Base-by-base conservation (phyloP, 2,888 invertebrate species). In the Hydropsyche betteni region DNA sequence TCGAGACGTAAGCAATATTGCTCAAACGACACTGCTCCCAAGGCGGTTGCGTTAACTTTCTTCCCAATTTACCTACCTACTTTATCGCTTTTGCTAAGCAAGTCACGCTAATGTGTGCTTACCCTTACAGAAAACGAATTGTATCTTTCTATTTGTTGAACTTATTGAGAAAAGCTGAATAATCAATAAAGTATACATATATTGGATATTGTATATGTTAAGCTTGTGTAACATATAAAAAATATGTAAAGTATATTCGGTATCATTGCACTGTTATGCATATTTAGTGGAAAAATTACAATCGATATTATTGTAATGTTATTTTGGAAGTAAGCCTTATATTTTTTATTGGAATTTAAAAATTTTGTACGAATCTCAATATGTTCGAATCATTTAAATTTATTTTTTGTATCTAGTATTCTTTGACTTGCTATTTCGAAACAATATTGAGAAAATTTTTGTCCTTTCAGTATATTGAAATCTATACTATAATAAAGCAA, bases 291-390 rank as follows among this genome's bases (percentile, higher is more conserved):
- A 64, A 64, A 36, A 36, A 64, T 36, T 64, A 64, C 58, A 58
- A 58, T 64, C 34, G 64, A 64, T 64, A 64, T 64, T 64, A 64
- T 64, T 36, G 64, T 64, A 64, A 64, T 33, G 34, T 64, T 64
- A 36, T 64, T 34, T 64, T 34, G 12, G 12, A 10, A 64, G 12
- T 64, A 36, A 64, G 58, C 58, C 24, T 24, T 8, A 24, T 58
- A 24, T 58, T 58, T 24, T 58, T 8, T 8, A 44, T 44, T 10
- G 8, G 24, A 58, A 58, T 16, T 16, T 16, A 16, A 58, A 14
- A 58, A 64, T 44, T 8, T 44, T 64, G 61, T 24, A 64, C 36
- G 64, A 33, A 64, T 64, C 36, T 64, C 36, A n/a, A 36, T 64
- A 64, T 64, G 64, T 36, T 61, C 24, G 33, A 61, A 33, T 7